These are phyloP conservation scores for Neopelma chrysocephalum DNA, from an alignment of 2,797 vertebrate genomes.

Conservation along the genomic window DNA sequence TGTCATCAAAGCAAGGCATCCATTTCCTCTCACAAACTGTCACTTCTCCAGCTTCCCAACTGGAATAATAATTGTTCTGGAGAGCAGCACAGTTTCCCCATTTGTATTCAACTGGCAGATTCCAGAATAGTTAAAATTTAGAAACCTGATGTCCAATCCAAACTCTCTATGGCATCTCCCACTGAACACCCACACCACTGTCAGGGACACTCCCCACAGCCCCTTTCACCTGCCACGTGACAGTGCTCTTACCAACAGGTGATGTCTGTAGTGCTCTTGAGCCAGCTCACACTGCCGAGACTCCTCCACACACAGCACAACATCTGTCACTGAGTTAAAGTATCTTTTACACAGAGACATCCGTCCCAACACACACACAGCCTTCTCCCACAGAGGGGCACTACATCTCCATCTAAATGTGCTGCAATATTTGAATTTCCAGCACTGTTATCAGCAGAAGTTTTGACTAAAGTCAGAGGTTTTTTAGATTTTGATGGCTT, in stretches of 20 bases:
- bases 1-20: neutral
- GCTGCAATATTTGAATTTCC: neutral
- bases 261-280: constrained; percentile 64
- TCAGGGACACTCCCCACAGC: neutral
- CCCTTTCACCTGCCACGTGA: neutral
- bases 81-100: neutral
- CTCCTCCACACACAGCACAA: constrained; percentile 72
- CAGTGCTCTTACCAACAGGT: constrained; percentile 81
- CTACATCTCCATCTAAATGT: neutral
- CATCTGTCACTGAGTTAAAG: constrained; percentile 76
- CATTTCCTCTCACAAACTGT: neutral
- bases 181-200: neutral
- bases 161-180: neutral
- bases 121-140: neutral
- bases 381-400: neutral
- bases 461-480: neutral
- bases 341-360: neutral
- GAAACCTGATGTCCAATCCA: neutral
- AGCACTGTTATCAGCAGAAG: neutral
- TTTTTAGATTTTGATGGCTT: neutral
- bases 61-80: neutral
- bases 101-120: neutral
- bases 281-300: constrained; percentile 65
- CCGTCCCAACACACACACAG: neutral
- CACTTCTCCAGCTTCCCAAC: neutral